These are phyloP conservation scores for Venustaconcha ellipsiformis DNA, from an alignment of 1,140 invertebrate genomes.

Conservation along the genomic window DNA sequence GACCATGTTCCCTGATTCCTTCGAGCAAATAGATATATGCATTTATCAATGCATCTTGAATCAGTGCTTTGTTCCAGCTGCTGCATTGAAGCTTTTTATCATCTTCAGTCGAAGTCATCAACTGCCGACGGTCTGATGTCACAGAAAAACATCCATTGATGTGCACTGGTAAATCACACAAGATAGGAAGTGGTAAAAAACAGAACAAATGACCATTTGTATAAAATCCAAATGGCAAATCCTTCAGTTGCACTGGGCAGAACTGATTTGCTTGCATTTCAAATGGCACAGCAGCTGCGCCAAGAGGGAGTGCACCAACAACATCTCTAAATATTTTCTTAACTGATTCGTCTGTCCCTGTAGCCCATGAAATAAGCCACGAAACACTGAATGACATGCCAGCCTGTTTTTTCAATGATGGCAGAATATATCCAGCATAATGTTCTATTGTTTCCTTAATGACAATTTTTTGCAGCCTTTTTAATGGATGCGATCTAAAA, in stretches of 20 bases:
- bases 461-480: neutral
- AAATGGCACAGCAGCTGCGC: constrained; percentile 13
- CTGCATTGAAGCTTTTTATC: constrained; percentile 26
- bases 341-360: constrained; percentile 1
- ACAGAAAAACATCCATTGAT: constrained; percentile 54
- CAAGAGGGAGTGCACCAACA: constrained; percentile 15
- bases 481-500: neutral
- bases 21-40: constrained; percentile 2
- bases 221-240: constrained; percentile 5
- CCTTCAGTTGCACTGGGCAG: neutral
- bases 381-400: neutral
- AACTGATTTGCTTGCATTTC: neutral
- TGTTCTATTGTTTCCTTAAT: neutral
- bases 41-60: constrained; percentile 7
- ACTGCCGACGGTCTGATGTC: constrained; percentile 36
- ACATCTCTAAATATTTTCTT: neutral
- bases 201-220: constrained; percentile 39
- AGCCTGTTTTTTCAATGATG: neutral
- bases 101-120: constrained; percentile 33
- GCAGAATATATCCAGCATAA: neutral
- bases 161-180: constrained; percentile 43
- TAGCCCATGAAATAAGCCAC: constrained; percentile 14
- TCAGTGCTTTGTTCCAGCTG: constrained; percentile 9
- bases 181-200: constrained; percentile 50
- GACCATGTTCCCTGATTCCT: neutral